Evolutionary conservation across 2,113 vertebrate species (phyloP), one percentile per base, ranked within the genome.

Genomic region (Perccottus glenii): DNA sequence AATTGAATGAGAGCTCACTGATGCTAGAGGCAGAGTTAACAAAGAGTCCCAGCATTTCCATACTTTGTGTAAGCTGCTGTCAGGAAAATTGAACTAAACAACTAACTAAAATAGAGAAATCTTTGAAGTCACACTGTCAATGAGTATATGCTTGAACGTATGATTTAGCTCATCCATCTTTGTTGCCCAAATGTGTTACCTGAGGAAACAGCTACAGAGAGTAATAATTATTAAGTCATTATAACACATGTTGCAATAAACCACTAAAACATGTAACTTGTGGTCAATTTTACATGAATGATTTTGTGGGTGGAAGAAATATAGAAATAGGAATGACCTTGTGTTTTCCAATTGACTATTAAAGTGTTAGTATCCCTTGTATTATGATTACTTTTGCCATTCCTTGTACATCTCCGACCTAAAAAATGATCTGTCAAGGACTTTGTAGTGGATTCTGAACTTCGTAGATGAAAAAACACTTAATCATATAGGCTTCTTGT

Each of bases 201-300:
- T n/a, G 36, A 53, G 27, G 9, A 52, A 11, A 53, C 6, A 32
- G 38, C 38, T 8, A 40, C 50, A 53, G 19, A 27, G 19, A 27
- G 32, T 53, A 53, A 53, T 53, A 11, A 35, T 50, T 14, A 53
- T 11, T 53, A 32, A 53, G 32, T 53, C 12, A 53, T 53, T 53
- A 3, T 53, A 53, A 36, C 12, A 36, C 14, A 55, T 55, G 36
- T 36, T 11, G 51, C 38, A 3, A 27, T 27, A 27, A 27, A 27
- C 19, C 19, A 27, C 19, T 27, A 27, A 27, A 27, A 27, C 3
- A 27, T 27, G 19, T 35, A 11, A 36, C 51, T 10, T 35, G 6
- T 32, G 10, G 27, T 52, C 6, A 16, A 32, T 4, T 32, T n/a
- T 53, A 53, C 11, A 10, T n/a, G 11, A 33, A 27, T 27, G 19